Evolutionary conservation across 2,797 vertebrate species (phyloP).

Genomic region (Pteropus rufus): DNA sequence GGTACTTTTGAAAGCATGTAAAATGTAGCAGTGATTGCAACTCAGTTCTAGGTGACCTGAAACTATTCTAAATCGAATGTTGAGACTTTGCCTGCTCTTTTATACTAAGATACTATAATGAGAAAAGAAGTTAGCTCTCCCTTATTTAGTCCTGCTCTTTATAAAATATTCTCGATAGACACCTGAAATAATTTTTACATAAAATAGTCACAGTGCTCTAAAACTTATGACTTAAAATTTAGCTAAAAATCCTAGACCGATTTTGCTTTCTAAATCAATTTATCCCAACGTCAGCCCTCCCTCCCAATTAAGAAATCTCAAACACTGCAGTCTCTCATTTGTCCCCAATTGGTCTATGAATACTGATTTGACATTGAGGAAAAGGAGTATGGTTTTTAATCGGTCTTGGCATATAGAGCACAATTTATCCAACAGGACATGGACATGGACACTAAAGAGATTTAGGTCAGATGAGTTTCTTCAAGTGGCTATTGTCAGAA

Average conservation of each 20-base stretch:
- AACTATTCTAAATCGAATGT: conserved; percentile 31
- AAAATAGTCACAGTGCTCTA: conserved; percentile 19
- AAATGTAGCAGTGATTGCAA: conserved; percentile 66
- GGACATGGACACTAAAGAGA: conserved; percentile 72
- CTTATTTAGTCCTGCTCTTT: not conserved
- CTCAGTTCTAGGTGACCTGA: conserved; percentile 24
- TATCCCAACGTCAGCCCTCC: not conserved
- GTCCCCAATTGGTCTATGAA: conserved; percentile 65
- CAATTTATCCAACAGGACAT: conserved; percentile 68
- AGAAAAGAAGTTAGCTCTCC: not conserved
- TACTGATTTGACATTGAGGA: conserved; percentile 80
- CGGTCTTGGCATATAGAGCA: conserved; percentile 68
- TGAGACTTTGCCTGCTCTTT: conserved; percentile 12
- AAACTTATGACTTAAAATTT: conserved; percentile 12
- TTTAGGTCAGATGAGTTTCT: conserved; percentile 79
- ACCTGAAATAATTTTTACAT: conserved; percentile 40
- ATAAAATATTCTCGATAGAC: not conserved
- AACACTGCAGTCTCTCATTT: conserved; percentile 77
- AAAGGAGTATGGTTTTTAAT: conserved; percentile 69
- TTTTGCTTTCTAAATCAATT: conserved; percentile 10
- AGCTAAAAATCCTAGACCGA: not conserved
- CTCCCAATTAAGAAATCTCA: conserved; percentile 52
- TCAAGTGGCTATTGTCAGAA: conserved; percentile 73
- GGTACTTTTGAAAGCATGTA: conserved; percentile 52
- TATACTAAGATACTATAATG: not conserved